These are phyloP conservation scores for Sicus ferrugineus DNA, from an alignment of 2,888 invertebrate species.

Conservation along the genomic window DNA sequence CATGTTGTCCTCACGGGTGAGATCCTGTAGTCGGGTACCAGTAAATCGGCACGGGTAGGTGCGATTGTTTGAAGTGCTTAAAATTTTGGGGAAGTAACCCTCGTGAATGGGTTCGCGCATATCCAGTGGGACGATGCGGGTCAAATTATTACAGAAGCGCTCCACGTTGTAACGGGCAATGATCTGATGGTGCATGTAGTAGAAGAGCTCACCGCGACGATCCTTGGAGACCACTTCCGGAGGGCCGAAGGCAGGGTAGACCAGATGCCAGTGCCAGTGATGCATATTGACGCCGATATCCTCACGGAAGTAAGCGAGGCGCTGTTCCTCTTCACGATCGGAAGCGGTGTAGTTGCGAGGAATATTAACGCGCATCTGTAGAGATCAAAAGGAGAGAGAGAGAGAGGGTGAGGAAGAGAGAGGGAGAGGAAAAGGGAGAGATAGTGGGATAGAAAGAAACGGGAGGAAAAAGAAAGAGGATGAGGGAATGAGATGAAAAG, in stretches of 20 bases:
- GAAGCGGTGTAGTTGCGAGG: constrained; percentile 80
- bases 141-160: constrained; percentile 75
- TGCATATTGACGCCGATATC: constrained; percentile 86
- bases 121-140: constrained; percentile 71
- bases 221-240: constrained; percentile 74
- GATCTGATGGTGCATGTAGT: constrained; percentile 76
- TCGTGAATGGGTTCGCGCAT: constrained; percentile 76
- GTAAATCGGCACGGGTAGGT: constrained; percentile 77
- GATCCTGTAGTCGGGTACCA: constrained; percentile 70
- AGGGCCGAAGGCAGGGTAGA: constrained; percentile 79
- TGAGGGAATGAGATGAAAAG: not conserved
- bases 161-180: constrained; percentile 76
- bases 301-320: constrained; percentile 84
- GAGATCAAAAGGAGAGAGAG: not conserved
- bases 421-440: too few relatives aligned
- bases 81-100: constrained; percentile 84
- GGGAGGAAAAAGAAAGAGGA: too few relatives aligned
- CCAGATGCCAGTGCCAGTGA: constrained; percentile 93
- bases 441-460: too few relatives aligned
- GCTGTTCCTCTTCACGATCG: constrained; percentile 78
- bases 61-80: constrained; percentile 72
- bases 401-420: too few relatives aligned
- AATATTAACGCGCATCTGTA: constrained; percentile 69
- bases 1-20: constrained; percentile 73
- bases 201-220: constrained; percentile 78